Percentiles rank a stretch among this genome's conserved stretches.
Conservation (phyloP, 2,113 vertebrate species). For the Phyllostomus hastatus region DNA sequence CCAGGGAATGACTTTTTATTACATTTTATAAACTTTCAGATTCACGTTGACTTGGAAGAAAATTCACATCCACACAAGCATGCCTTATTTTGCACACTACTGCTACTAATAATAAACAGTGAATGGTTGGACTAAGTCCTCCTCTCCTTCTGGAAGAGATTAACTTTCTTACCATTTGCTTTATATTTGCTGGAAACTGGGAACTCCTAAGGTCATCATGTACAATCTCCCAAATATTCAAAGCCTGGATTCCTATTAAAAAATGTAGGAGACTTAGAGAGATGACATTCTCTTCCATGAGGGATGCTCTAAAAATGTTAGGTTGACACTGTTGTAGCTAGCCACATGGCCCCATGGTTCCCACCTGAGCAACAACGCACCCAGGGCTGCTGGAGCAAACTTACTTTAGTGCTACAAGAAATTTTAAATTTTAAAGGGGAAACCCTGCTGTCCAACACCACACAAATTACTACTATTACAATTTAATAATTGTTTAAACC, state of each 20-base stretch:
- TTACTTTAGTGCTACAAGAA: not conserved
- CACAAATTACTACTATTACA: not conserved
- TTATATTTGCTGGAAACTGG: constrained; percentile 29
- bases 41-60: not conserved
- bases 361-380: not conserved
- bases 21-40: constrained; percentile 54
- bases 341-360: not conserved
- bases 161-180: constrained; percentile 38
- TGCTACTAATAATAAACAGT: constrained; percentile 49
- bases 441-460: not conserved
- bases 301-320: not conserved
- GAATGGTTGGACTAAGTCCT: not conserved
- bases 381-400: not conserved
- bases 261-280: not conserved
- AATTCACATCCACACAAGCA: constrained; percentile 23
- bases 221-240: constrained; percentile 12
- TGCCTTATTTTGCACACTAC: constrained; percentile 5
- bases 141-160: constrained; percentile 22
- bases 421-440: not conserved
- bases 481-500: not conserved
- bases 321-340: not conserved
- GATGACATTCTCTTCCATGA: not conserved
- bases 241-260: not conserved
- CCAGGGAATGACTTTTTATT: constrained; percentile 22
- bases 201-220: not conserved